Conservation (phyloP, 2,797 vertebrate genomes). For the Lepilemur septentrionalis region DNA sequence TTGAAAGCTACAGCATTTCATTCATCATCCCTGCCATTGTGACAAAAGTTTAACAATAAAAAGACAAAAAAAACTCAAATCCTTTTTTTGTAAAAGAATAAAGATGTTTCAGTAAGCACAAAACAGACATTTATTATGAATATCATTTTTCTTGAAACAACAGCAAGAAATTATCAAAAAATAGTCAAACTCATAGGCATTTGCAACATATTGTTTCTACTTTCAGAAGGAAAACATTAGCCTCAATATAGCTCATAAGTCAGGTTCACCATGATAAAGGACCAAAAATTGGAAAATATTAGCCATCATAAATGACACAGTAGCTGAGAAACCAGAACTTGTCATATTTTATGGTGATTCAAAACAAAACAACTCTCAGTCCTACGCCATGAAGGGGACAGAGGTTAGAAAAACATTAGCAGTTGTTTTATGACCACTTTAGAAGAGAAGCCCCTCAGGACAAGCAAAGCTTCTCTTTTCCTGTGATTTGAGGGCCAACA, state of each 20-base stretch:
- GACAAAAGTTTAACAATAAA: not conserved
- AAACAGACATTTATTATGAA: conserved; percentile 23
- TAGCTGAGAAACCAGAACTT: conserved; percentile 58
- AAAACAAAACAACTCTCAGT: conserved; percentile 64
- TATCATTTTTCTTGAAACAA: conserved; percentile 53
- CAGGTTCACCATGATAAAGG: conserved; percentile 3
- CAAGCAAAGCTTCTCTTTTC: not conserved
- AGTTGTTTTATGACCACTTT: conserved; percentile 51
- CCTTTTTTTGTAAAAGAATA: conserved; percentile 30
- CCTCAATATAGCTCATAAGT: conserved; percentile 24
- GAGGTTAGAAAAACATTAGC: conserved; percentile 29
- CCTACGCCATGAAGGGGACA: conserved; percentile 40
- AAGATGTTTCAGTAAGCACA: conserved; percentile 34
- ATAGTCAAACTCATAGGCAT: not conserved
- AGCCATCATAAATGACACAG: conserved; percentile 46
- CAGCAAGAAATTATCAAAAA: conserved; percentile 27
- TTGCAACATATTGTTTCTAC: conserved; percentile 34
- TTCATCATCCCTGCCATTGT: not conserved
- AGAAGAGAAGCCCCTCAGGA: not conserved
- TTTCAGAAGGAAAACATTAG: conserved; percentile 10
- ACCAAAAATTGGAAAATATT: conserved; percentile 47
- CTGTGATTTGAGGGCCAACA: not conserved
- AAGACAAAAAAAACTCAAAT: not conserved
- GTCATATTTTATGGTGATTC: conserved; percentile 58
- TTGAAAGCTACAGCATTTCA: not conserved